Conservation (phyloP, 2,113 vertebrate genomes). For the Notarius lentiginosus region DNA sequence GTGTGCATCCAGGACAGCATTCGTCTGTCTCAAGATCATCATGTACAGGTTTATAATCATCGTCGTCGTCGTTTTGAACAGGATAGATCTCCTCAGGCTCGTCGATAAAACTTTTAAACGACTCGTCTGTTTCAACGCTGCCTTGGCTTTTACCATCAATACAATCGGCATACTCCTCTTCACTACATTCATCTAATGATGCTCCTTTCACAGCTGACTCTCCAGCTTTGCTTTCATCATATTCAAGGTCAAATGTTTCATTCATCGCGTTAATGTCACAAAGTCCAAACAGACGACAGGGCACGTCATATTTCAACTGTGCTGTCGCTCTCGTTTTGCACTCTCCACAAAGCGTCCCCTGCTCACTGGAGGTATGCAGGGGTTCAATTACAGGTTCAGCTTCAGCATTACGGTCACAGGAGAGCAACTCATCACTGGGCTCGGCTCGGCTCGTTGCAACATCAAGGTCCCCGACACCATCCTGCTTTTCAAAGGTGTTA, state of each 20-base stretch:
- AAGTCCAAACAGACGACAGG: constrained; percentile 59
- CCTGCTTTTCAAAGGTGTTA: constrained; percentile 3
- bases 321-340: constrained; percentile 14
- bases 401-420: not conserved
- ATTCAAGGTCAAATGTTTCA: constrained; percentile 51
- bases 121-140: constrained; percentile 51
- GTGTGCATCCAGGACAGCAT: not conserved
- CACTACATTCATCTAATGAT: constrained; percentile 61
- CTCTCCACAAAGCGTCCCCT: constrained; percentile 29
- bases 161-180: constrained; percentile 46
- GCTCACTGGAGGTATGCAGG: not conserved
- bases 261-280: constrained; percentile 51
- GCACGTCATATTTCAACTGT: not conserved
- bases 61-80: constrained; percentile 18
- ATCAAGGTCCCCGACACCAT: not conserved
- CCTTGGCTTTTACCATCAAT: constrained; percentile 52
- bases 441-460: constrained; percentile 3
- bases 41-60: not conserved
- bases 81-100: constrained; percentile 45
- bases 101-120: constrained; percentile 48
- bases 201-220: constrained; percentile 59
- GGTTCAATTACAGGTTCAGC: constrained; percentile 12
- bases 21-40: constrained; percentile 13
- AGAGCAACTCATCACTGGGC: not conserved
- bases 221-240: constrained; percentile 49